Evolutionary conservation across 2,797 vertebrate species (phyloP).

Genomic region (Lepus townsendii): DNA sequence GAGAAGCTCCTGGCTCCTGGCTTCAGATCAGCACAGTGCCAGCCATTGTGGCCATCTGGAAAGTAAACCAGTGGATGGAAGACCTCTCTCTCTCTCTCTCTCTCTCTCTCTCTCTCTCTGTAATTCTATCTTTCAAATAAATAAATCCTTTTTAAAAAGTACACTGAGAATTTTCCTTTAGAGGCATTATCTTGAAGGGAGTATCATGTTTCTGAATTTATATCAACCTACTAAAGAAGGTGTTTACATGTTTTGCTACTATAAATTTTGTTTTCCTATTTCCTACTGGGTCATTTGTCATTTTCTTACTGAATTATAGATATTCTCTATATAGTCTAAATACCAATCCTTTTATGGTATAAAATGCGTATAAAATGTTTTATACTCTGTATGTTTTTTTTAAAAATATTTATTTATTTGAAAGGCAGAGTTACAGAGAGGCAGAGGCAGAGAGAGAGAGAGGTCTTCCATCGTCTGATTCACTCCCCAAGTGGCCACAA

Average conservation of each 20-base stretch:
- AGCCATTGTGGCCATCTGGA: not conserved
- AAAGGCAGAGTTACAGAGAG: no score
- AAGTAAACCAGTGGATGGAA: not conserved
- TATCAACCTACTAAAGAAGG: not conserved
- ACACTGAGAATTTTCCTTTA: not conserved
- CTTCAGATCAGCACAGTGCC: no score
- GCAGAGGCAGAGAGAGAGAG: no score
- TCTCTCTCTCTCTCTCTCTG: no score
- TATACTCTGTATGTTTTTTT: not conserved
- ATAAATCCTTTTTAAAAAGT: no score
- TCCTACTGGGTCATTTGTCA: not conserved
- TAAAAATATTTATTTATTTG: no score
- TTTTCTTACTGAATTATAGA: not conserved
- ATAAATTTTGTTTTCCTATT: not conserved
- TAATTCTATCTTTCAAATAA: no score
- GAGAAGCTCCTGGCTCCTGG: no score
- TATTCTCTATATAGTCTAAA: not conserved
- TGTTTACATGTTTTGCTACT: not conserved
- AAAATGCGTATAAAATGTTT: not conserved
- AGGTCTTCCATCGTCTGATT: no score
- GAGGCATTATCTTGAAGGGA: not conserved
- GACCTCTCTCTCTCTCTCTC: no score
- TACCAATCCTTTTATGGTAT: not conserved
- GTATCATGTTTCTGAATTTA: constrained; percentile 31
- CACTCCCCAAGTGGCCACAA: no score